Base-by-base conservation (phyloP, 2,113 vertebrate species). In the Caloenas nicobarica region DNA sequence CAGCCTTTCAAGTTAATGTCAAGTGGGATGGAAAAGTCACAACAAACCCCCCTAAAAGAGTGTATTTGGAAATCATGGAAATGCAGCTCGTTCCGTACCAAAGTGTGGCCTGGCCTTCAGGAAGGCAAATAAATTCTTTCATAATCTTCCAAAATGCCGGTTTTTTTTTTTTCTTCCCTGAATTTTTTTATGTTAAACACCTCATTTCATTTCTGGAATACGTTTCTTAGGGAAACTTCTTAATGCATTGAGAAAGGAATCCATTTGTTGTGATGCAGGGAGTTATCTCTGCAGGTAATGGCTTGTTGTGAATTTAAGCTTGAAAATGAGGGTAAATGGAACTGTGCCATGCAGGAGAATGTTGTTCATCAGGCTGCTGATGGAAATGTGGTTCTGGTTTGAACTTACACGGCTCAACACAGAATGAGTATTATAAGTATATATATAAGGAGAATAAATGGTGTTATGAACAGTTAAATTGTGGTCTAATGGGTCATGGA, bases 41-140 rank as follows among this genome's bases (percentile, higher is more conserved):
- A 18, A 40, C 28, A 8, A 33, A 18, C 11, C 0, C 7, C n/a
- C 70, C n/a, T 10, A n/a, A 46, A 60, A 11, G 36, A 6, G 23
- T 57, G 3, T 13, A 3, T 85, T 62, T 46, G 40, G 57, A 50
- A 68, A 16, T 5, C 33, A 31, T 34, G 61, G 31, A 3, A 16
- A 56, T 11, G 36, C 60, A 44, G 42, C 31, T 81, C 3, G 0
- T 9, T 40, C 51, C 0, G 0, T 10, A 9, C 19, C 13, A 5
- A 10, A 34, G 7, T 3, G 12, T 16, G 48, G 19, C 23, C 57
- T 42, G 31, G 68, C n/a, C 50, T 38, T 64, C 48, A 11, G 74
- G 33, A 71, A n/a, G 23, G 34, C 15, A 76, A 68, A 60, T 16
- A 8, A 12, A 18, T 48, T 28, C 24, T 23, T 24, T 25, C 9